Evolutionary conservation across 1,140 invertebrate genomes (phyloP).

Genomic region (Nasonia vitripennis): DNA sequence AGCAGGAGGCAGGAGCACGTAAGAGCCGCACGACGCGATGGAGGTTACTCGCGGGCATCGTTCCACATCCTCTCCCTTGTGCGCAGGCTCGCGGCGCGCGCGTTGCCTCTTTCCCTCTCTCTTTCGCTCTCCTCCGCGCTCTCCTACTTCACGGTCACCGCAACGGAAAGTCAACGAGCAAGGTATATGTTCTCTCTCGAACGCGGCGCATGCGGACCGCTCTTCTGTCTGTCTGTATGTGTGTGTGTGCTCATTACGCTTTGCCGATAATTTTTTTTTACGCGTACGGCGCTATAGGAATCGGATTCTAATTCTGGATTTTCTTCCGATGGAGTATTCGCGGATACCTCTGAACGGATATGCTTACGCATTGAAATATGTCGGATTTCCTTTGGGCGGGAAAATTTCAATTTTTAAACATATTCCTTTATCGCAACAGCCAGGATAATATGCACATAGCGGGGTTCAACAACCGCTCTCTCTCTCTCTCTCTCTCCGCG

Average conservation of each 20-base stretch:
- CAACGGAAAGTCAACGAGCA: constrained; percentile 69
- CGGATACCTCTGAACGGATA: no score
- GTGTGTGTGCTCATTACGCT: no score
- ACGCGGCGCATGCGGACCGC: no score
- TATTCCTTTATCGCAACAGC: no score
- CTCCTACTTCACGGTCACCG: constrained; percentile 53
- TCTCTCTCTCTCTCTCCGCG: constrained; percentile 49
- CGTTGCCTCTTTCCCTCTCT: constrained; percentile 50
- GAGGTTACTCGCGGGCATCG: constrained; percentile 74
- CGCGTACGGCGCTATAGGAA: no score
- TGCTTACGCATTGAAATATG: no score
- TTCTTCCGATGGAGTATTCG: no score
- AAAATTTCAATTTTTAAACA: not conserved
- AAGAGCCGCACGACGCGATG: constrained; percentile 62
- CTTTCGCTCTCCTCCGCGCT: constrained; percentile 47
- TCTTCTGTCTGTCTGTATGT: no score
- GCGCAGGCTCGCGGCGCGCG: constrained; percentile 2
- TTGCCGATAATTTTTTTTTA: no score
- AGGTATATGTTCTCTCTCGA: constrained; percentile 57
- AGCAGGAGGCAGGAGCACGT: not conserved
- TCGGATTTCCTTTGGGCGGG: no score
- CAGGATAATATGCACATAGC: not conserved
- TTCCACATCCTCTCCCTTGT: constrained; percentile 66
- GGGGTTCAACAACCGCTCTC: not conserved
- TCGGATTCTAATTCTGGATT: no score